phyloP scores from a whole-genome alignment of 2,888 invertebrate genomes.

The Epinotia demarniana region DNA sequence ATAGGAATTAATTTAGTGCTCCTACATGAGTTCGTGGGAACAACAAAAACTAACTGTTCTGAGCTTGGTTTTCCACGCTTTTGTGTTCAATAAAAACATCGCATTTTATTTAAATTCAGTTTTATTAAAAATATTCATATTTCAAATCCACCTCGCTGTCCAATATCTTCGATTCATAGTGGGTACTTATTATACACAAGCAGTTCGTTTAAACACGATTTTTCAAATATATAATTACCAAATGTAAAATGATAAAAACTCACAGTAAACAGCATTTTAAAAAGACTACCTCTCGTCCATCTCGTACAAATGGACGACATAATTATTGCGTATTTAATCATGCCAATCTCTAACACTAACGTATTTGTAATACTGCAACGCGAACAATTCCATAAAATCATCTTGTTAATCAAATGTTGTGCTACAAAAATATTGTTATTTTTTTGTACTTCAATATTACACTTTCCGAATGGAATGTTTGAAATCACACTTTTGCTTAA shows the following conservation, averaged over 20 bases:
- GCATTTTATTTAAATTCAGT: slow-evolving; percentile 68
- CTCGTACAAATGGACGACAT: slow-evolving; percentile 67
- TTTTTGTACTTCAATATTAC: slow-evolving; percentile 82
- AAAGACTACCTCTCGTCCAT: slow-evolving; percentile 60
- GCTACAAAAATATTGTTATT: slow-evolving; percentile 81
- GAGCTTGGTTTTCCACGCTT: not conserved
- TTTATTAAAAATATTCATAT: slow-evolving; percentile 82
- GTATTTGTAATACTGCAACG: slow-evolving; percentile 76
- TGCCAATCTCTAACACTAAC: slow-evolving; percentile 67
- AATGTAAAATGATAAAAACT: slow-evolving; percentile 75
- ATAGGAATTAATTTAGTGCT: slow-evolving; percentile 59
- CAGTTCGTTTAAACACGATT: slow-evolving; percentile 64
- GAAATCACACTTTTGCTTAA: slow-evolving; percentile 75
- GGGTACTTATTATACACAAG: slow-evolving; percentile 57
- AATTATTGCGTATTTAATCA: slow-evolving; percentile 55
- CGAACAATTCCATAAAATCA: slow-evolving; percentile 73
- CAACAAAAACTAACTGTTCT: not conserved
- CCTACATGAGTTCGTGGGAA: slow-evolving; percentile 55
- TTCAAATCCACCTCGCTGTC: slow-evolving; percentile 68
- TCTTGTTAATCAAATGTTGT: slow-evolving; percentile 65
- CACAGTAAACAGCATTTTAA: slow-evolving; percentile 63
- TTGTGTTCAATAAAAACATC: slow-evolving; percentile 48
- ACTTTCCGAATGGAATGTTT: slow-evolving; percentile 81
- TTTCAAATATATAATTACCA: slow-evolving; percentile 71
- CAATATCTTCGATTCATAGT: slow-evolving; percentile 57